Base-by-base conservation (phyloP, 2,113 vertebrate genomes). In the Panthera tigris region DNA sequence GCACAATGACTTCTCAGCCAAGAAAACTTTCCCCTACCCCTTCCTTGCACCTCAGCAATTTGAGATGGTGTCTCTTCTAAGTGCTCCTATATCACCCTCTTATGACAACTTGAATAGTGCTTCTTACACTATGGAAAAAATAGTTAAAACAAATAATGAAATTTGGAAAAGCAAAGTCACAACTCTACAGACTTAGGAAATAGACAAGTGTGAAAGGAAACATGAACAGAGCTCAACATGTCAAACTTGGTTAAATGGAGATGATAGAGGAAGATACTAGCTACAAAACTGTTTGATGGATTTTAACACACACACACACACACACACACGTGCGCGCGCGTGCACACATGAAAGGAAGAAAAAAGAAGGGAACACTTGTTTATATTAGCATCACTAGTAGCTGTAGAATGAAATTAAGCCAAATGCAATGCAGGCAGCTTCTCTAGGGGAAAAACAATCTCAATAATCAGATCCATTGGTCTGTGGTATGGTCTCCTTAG, bases 381-480 rank as follows among this genome's bases (percentile, higher is more conserved):
- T 82, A 19, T 36, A 68, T 25, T 65, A 94, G 9, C 27, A 69
- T 78, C 66, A 48, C 39, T 81, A 50, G 8, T 48, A 39, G 15
- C 4, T 73, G 4, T 52, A 41, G 9, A 63, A 90, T 48, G 8
- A 89, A 95, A 95, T 65, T 55, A 69, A 83, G 15, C 11, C 68
- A 96, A 96, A 91, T 84, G 7, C n/a, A 94, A 92, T 7, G 14
- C 23, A 89, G 48, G 23, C 33, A 80, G 57, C 19, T 90, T 95
- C 29, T 78, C 4, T 27, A 45, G n/a, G 48, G 61, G 2, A 55
- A 73, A 81, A 45, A 73, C 78, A 39, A n/a, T 83, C 39, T 87
- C 23, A 93, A 39, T 61, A 69, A 94, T 81, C 69, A 95, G 23
- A 96, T 48, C 4, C 31, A 63, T 1, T 69, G 45, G 50, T 90